Evolutionary conservation across 2,888 invertebrate genomes (phyloP).

Genomic region (Nowickia ferox): DNA sequence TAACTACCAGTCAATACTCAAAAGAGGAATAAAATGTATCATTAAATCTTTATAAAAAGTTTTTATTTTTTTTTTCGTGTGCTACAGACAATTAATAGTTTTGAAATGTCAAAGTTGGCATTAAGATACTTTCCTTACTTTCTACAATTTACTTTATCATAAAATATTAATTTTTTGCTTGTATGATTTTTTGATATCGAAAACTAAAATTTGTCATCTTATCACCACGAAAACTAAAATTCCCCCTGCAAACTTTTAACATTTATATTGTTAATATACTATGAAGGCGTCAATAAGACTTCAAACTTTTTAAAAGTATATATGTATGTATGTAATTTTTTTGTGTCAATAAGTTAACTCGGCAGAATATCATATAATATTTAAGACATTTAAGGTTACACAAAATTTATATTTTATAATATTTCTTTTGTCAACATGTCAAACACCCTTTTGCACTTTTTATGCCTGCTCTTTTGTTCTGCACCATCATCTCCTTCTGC

Average conservation of each 20-base stretch:
- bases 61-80: too few species aligned
- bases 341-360: conserved; percentile 9
- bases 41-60: too few species aligned
- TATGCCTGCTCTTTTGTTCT: not conserved
- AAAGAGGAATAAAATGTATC: too few species aligned
- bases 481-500: conserved; percentile 5
- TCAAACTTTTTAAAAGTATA: not conserved
- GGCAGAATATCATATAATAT: not conserved
- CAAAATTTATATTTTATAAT: not conserved
- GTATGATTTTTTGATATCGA: not conserved
- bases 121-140: not conserved
- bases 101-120: not conserved
- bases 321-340: too few species aligned
- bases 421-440: not conserved
- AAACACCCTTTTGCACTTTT: conserved; percentile 8
- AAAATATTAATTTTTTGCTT: not conserved
- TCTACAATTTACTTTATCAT: not conserved
- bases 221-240: not conserved
- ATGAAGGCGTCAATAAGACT: not conserved
- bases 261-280: not conserved
- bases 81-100: too few species aligned
- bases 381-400: not conserved
- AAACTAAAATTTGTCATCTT: not conserved
- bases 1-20: too few species aligned
- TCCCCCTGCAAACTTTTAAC: not conserved